A percentile compares a stretch with the other conserved stretches of the same genome.
Conservation (phyloP, 2,113 vertebrate genomes). For the Perca schrenkii region DNA sequence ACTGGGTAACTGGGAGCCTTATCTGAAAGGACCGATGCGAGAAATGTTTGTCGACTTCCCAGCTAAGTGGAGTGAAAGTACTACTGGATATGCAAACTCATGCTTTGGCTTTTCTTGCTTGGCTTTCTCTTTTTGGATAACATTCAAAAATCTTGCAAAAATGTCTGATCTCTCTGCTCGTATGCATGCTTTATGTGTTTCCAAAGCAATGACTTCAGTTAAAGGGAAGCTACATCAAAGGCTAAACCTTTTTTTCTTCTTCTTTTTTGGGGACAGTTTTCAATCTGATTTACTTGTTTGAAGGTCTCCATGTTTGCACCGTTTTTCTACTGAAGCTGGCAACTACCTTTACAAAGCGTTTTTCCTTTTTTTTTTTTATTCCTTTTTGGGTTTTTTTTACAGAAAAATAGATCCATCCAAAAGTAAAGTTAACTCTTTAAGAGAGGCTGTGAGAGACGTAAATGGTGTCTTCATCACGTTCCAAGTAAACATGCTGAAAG, state of each 20-base stretch:
- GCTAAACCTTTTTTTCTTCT: conserved; percentile 51
- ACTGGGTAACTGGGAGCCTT: conserved; percentile 42
- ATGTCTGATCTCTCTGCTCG: conserved; percentile 51
- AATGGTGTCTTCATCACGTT: conserved; percentile 66
- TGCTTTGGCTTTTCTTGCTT: conserved; percentile 82
- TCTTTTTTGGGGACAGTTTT: neutral
- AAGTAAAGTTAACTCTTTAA: conserved; percentile 75
- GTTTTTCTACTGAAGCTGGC: conserved; percentile 68
- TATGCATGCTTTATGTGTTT: conserved; percentile 64
- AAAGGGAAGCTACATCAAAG: conserved; percentile 81
- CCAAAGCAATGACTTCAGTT: conserved; percentile 68
- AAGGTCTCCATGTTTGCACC: conserved; percentile 51
- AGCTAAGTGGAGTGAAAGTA: conserved; percentile 61
- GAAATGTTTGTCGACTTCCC: conserved; percentile 50
- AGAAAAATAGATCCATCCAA: conserved; percentile 82
- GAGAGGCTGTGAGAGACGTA: conserved; percentile 71
- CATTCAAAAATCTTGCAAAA: conserved; percentile 67
- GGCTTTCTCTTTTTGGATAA: conserved; percentile 69
- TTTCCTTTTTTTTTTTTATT: neutral
- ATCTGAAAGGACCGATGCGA: conserved; percentile 51
- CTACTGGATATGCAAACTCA: conserved; percentile 78
- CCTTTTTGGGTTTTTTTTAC: conserved; percentile 44
- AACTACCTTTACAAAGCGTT: conserved; percentile 75
- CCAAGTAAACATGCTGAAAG: conserved; percentile 83
- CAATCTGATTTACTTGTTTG: conserved; percentile 39